phyloP scores from a whole-genome alignment of 2,888 invertebrate genomes.

The Apomyelois bistriatella region DNA sequence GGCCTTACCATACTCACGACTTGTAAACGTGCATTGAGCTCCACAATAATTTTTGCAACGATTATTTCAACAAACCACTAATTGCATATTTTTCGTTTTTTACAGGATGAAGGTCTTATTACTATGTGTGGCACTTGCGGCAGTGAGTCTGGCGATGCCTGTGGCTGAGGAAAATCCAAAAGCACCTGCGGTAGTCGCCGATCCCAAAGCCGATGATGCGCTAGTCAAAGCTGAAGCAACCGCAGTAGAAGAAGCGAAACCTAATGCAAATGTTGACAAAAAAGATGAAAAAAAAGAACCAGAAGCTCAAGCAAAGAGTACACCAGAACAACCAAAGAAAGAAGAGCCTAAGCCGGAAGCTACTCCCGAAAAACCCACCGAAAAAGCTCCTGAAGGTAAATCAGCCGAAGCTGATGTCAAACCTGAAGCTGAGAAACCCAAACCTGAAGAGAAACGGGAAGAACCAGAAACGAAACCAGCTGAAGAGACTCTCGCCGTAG shows the following conservation, averaged over 20 bases:
- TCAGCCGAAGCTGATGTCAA: slow-evolving; percentile 24
- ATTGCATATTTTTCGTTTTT: slow-evolving; percentile 48
- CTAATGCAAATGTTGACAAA: slow-evolving; percentile 35
- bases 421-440: slow-evolving; percentile 18
- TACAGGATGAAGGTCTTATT: slow-evolving; percentile 84
- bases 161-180: slow-evolving; percentile 71
- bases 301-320: slow-evolving; percentile 33
- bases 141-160: slow-evolving; percentile 80
- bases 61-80: slow-evolving; percentile 52
- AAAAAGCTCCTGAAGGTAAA: slow-evolving; percentile 18
- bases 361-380: slow-evolving; percentile 11
- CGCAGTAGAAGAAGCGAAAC: slow-evolving; percentile 37
- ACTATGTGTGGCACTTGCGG: slow-evolving; percentile 79
- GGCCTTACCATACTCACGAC: slow-evolving; percentile 72
- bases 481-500: slow-evolving; percentile 42
- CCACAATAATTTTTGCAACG: slow-evolving; percentile 34
- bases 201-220: slow-evolving; percentile 31
- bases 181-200: slow-evolving; percentile 26
- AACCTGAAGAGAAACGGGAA: slow-evolving; percentile 31
- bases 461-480: slow-evolving; percentile 35
- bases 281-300: slow-evolving; percentile 36
- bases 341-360: slow-evolving; percentile 27
- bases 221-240: slow-evolving; percentile 37
- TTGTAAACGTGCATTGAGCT: slow-evolving; percentile 57
- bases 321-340: slow-evolving; percentile 31